Base-by-base conservation (phyloP, 2,888 invertebrate species). In the Campoplex capitator region DNA sequence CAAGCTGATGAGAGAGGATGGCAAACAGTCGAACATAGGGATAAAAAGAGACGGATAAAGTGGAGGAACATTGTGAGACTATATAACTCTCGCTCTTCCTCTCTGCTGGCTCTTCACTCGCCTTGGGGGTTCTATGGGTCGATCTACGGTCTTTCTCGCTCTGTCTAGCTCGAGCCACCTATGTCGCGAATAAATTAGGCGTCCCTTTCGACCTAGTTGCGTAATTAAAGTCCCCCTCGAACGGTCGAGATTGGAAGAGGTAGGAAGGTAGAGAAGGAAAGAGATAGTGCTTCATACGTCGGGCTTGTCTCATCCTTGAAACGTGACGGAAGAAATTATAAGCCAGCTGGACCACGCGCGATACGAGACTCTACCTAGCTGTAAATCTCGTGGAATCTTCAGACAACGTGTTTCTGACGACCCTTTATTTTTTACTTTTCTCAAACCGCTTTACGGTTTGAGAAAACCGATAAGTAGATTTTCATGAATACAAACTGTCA, bases 121-220 rank as follows among this genome's bases (percentile, higher is more conserved):
- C 54, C 56, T 42, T 65, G 68, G 65, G 35, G 73, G 51, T 48
- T 80, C 58, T 48, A 48, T 35, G 58, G 80, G 51, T 51, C 62
- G 51, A 42, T 68, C 54, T 38, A 71, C 9, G 23, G 38, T 81
- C 80, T 79, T 48, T 71, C 32, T 65, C 54, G 16, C 42, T 62
- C 70, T 75, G 35, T 23, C 74, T 89, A 90, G 90, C 90, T 80
- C 88, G 83, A 89, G 90, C 90, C 91, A 92, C 91, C 92, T 92
- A 92, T 91, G 92, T 91, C 90, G 92, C 92, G 92, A 92, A 93
- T 93, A 93, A 93, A 93, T 93, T 93, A 92, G 93, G 92, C 91
- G 92, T 91, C 93, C 93, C 93, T 93, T 86, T 92, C 92, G 93
- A 93, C 93, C 93, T 92, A 93, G 91, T 93, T 93, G 92, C 92